These are phyloP conservation scores for Grapholita molesta DNA, from an alignment of 1,140 invertebrate genomes.

Conservation along the genomic window DNA sequence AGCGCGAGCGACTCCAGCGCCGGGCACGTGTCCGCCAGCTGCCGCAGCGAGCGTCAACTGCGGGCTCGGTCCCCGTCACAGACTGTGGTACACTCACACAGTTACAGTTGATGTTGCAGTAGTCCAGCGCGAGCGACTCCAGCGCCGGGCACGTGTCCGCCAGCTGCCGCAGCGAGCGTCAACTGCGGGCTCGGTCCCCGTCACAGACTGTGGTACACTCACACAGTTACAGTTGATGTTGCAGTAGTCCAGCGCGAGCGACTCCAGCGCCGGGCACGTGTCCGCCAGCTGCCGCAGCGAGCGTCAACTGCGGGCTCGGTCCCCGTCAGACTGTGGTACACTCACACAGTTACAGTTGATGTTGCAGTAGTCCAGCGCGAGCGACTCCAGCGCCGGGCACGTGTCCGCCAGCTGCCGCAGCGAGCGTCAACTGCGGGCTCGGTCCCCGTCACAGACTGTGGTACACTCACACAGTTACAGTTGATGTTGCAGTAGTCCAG, in stretches of 20 bases:
- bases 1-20: too few species aligned
- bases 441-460: slow-evolving; percentile 23
- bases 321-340: slow-evolving; percentile 3
- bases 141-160: too few species aligned
- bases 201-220: neutral
- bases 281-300: neutral
- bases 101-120: slow-evolving; percentile 61
- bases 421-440: neutral
- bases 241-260: slow-evolving; percentile 55
- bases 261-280: slow-evolving; percentile 38
- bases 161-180: too few species aligned
- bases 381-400: slow-evolving; percentile 40
- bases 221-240: slow-evolving; percentile 53
- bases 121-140: slow-evolving; percentile 47
- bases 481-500: slow-evolving; percentile 65
- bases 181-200: too few species aligned
- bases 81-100: slow-evolving; percentile 20
- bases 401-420: neutral
- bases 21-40: too few species aligned
- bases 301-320: neutral
- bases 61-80: too few species aligned
- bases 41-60: slow-evolving; percentile 33
- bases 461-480: slow-evolving; percentile 35
- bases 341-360: slow-evolving; percentile 48
- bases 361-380: slow-evolving; percentile 59